Percentiles rank a stretch among this genome's conserved stretches.
phyloP scores from a whole-genome alignment of 2,888 invertebrate genomes.

The Agriotes lineatus region DNA sequence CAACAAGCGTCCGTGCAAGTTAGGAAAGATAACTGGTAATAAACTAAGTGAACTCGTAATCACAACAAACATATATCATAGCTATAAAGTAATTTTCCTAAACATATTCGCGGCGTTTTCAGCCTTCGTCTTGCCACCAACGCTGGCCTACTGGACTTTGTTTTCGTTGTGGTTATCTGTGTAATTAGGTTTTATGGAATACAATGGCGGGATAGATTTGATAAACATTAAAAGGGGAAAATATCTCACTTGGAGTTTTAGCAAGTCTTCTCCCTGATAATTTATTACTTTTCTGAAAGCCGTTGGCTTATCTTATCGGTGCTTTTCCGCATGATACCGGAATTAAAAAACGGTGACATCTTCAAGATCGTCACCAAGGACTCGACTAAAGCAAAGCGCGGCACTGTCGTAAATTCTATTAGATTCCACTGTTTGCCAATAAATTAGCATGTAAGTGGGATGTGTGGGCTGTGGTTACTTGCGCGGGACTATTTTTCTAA shows the following conservation, averaged over 20 bases:
- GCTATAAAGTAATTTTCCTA: conserved; percentile 1
- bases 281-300: too few species aligned
- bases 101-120: too few species aligned
- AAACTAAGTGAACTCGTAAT: neutral
- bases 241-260: too few species aligned
- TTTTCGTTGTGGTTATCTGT: too few species aligned
- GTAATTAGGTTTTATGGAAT: too few species aligned
- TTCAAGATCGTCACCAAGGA: neutral
- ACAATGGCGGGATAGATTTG: too few species aligned
- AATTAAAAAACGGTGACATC: neutral
- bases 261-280: too few species aligned
- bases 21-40: neutral
- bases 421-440: neutral
- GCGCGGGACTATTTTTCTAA: neutral
- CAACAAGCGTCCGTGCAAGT: neutral
- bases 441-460: conserved; percentile 13
- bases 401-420: neutral
- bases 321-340: too few species aligned
- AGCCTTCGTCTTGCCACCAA: too few species aligned
- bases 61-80: neutral
- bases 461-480: conserved; percentile 8
- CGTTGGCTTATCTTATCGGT: neutral
- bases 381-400: neutral
- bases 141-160: too few species aligned
- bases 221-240: too few species aligned